phyloP scores from a whole-genome alignment of 2,888 invertebrate genomes.

The Oligia strigilis region DNA sequence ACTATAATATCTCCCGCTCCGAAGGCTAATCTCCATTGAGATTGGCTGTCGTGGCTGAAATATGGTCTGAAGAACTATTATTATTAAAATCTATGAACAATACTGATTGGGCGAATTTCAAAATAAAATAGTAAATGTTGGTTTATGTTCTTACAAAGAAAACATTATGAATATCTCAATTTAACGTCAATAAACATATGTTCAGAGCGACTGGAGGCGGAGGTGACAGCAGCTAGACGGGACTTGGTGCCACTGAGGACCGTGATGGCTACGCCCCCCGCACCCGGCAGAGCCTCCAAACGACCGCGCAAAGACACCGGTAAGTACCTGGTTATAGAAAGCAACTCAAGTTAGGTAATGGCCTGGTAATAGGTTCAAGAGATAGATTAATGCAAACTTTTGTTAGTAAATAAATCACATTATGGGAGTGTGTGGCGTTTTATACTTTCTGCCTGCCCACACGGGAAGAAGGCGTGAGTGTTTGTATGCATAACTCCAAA shows the following conservation, averaged over 20 bases:
- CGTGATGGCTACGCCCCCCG: constrained; percentile 78
- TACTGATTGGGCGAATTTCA: neutral
- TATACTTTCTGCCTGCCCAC: neutral
- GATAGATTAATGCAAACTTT: neutral
- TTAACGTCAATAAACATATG: neutral
- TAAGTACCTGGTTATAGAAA: constrained; percentile 59
- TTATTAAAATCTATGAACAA: neutral
- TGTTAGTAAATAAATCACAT: neutral
- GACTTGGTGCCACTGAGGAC: constrained; percentile 78
- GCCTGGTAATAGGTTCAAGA: neutral
- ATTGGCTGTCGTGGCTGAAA: no score
- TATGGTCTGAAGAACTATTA: no score
- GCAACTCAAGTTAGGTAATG: neutral
- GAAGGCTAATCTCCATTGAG: no score
- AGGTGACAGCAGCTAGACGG: constrained; percentile 80
- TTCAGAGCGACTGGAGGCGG: constrained; percentile 84
- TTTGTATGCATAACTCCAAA: neutral
- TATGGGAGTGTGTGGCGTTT: neutral
- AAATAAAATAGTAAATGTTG: neutral
- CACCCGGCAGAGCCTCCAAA: constrained; percentile 76
- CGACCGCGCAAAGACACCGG: constrained; percentile 84
- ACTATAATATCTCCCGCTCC: no score
- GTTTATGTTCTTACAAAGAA: neutral
- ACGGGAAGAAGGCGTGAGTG: neutral
- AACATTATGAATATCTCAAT: neutral